Evolutionary conservation across 2,797 vertebrate genomes (phyloP), one percentile per base, ranked within the genome.

Genomic region (Margarornis squamiger): DNA sequence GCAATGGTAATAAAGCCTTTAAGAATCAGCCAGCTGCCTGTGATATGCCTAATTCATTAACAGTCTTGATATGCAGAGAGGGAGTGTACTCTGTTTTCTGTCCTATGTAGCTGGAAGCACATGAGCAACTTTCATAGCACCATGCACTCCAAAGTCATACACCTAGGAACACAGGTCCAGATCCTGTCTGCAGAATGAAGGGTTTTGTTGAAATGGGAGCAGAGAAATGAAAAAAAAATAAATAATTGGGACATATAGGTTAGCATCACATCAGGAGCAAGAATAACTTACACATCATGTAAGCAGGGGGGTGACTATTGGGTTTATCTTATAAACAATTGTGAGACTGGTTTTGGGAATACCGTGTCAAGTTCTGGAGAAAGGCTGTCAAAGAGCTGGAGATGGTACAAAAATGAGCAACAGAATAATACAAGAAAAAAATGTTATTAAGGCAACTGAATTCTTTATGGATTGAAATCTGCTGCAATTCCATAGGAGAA

Each of bases 211-310:
- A 39, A 68, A 21, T 38, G 29, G 23, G 43, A 51, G 23, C 30
- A 39, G 66, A 81, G 39, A 68, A 92, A 85, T 65, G 14, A 27
- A 52, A 72, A 16, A 5, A 24, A 0, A 17, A n/a, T n/a, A n/a
- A 0, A 78, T 29, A 41, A 39, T 6, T 77, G 12, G 23, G 14
- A 46, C 30, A 27, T 0, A 0, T 24, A 45, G 30, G 8, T 54
- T 71, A 66, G 23, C 14, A 18, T 78, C 13, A 23, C 1, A 0
- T 43, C 43, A 58, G 38, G 41, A 86, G 30, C 30, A 78, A 32
- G 32, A 90, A 19, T 63, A 72, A 48, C 3, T 71, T 72, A 1
- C 0, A 16, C 12, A 20, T 55, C 1, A 0, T 7, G 11, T 76
- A 41, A 85, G 29, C 32, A 49, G 34, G 49, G 14, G 29, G 7